These are phyloP conservation scores for Excalfactoria chinensis DNA, from an alignment of 2,113 vertebrate genomes.

Conservation along the genomic window DNA sequence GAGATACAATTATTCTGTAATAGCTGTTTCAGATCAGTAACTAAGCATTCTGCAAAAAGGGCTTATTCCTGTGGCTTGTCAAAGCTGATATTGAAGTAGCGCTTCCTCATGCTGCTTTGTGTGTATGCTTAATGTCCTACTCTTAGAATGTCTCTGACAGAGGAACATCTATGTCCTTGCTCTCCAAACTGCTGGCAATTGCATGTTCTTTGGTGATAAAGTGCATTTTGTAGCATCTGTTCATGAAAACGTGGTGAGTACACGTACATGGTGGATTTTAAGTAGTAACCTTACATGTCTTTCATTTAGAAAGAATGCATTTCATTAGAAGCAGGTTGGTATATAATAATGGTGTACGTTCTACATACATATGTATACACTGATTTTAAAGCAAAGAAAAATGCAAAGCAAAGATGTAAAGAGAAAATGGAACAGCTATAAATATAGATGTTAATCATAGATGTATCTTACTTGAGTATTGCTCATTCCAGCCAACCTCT, in stretches of 20 bases:
- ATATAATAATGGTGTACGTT: not conserved
- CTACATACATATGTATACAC: not conserved
- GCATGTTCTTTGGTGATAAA: not conserved
- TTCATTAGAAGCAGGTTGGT: not conserved
- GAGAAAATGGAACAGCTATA: not conserved
- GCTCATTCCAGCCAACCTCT: not conserved
- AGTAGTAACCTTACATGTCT: not conserved
- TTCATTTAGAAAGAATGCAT: not conserved
- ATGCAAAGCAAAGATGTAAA: not conserved
- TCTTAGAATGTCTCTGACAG: not conserved
- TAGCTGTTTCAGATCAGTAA: not conserved
- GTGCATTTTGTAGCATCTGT: not conserved
- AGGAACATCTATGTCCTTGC: not conserved
- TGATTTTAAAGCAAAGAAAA: not conserved
- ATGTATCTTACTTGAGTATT: not conserved
- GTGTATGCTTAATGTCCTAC: accelerated
- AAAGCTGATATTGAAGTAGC: not conserved
- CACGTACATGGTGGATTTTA: not conserved
- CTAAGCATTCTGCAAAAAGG: not conserved
- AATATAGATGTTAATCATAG: not conserved
- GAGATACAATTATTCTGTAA: not conserved
- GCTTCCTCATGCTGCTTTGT: not conserved
- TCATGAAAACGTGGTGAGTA: not conserved
- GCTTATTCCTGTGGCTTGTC: not conserved
- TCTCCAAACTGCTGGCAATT: not conserved